Base-by-base conservation (phyloP, 2,797 vertebrate genomes). In the Picus viridis region DNA sequence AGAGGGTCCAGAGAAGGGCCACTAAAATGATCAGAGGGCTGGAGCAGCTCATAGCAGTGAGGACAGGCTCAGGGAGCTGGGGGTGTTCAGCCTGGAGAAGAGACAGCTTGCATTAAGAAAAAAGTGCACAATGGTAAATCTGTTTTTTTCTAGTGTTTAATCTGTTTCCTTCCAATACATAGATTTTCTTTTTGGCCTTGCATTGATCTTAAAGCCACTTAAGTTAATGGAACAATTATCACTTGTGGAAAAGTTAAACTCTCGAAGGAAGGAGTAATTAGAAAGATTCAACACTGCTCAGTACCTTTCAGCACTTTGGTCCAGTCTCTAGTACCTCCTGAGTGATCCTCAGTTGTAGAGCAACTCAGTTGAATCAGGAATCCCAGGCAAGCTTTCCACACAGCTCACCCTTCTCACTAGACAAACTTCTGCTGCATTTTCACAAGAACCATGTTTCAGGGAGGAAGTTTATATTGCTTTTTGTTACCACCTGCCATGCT, bases 321-420 rank as follows among this genome's bases (percentile, higher is more conserved):
- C 27, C n/a, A 43, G 11, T 12, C 53, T 79, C 67, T 14, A 24
- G 6, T 4, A 54, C 13, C 19, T 83, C n/a, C 64, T 13, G 39
- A 51, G 13, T 18, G 64, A 75, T 17, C 7, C 29, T 90, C 30
- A 10, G 7, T 2, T 54, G 29, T 18, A 74, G 36, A 86, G 18
- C 23, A 51, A 77, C 22, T 81, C 1, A 0, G 6, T 51, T 2
- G 0, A 14, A 6, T 56, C 2, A 3, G 27, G 57, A 63, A 49
- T 36, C 53, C 56, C 58, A 30, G n/a, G 16, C 27, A 69, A 90
- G 36, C 5, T 49, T 86, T 61, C 49, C 10, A 56, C n/a, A 63
- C 20, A 79, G 29, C 32, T 39, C 70, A 61, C 26, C 4, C 4
- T 53, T 74, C 92, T 69, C 70, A 80, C n/a, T 11, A 6, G 15